phyloP scores from a whole-genome alignment of 2,797 vertebrate genomes.

The Saxicola maurus region DNA sequence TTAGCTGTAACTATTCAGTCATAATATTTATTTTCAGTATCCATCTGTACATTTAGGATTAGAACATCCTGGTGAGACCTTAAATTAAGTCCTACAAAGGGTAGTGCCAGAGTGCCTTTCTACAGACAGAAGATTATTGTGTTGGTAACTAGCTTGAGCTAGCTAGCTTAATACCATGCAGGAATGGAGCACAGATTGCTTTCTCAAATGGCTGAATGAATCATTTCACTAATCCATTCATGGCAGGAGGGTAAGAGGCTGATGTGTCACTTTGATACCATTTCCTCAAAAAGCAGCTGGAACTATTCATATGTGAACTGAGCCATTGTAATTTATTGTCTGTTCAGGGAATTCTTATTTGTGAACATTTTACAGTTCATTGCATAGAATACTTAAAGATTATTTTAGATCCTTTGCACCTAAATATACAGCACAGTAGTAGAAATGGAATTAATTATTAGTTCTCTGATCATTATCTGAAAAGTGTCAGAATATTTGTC shows the following conservation, averaged over 20 bases:
- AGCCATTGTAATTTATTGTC: not conserved
- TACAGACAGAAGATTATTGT: constrained; percentile 8
- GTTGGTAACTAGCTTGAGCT: constrained; percentile 16
- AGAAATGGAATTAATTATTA: not conserved
- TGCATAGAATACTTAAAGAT: not conserved
- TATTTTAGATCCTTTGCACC: not conserved
- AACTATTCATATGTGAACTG: constrained; percentile 11
- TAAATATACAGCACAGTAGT: not conserved
- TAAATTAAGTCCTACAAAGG: not conserved
- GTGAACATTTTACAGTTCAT: not conserved
- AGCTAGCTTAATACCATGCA: not conserved
- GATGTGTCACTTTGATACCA: constrained; percentile 31
- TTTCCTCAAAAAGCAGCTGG: constrained; percentile 29
- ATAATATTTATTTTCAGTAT: constrained; percentile 8
- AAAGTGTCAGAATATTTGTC: not conserved
- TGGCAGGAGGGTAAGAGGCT: constrained; percentile 30
- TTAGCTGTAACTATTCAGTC: not conserved
- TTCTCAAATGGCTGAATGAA: constrained; percentile 34
- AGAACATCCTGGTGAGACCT: not conserved
- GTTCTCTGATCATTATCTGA: not conserved
- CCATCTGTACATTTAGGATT: constrained; percentile 3
- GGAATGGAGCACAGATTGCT: constrained; percentile 22
- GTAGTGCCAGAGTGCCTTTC: not conserved
- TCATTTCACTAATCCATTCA: constrained; percentile 33
- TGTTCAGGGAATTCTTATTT: not conserved